A percentile compares a stretch with the other conserved stretches of the same genome.
These are phyloP conservation scores for Cistogaster globosa DNA, from an alignment of 2,888 invertebrate species.

Conservation along the genomic window DNA sequence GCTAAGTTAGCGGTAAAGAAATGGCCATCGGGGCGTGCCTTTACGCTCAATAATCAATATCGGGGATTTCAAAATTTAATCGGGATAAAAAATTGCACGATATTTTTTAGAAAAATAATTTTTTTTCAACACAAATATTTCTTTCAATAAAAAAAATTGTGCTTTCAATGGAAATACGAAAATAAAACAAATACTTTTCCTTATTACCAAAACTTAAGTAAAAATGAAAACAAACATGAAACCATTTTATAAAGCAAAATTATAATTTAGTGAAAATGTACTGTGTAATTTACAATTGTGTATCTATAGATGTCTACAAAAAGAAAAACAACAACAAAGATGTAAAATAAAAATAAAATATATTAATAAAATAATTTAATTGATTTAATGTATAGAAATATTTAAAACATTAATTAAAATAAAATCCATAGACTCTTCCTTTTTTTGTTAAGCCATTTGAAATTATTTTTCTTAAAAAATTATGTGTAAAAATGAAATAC, in stretches of 20 bases:
- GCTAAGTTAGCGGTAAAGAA: too few relatives aligned
- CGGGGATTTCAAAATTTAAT: too few relatives aligned
- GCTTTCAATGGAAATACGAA: too few relatives aligned
- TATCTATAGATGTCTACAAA: slow-evolving; percentile 57
- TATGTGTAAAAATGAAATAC: slow-evolving; percentile 11
- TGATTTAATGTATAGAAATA: slow-evolving; percentile 23
- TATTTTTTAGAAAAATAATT: too few relatives aligned
- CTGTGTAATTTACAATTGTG: slow-evolving; percentile 49
- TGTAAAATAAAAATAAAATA: slow-evolving; percentile 28
- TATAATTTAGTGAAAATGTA: slow-evolving; percentile 66
- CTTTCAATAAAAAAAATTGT: too few relatives aligned
- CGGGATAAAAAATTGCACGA: too few relatives aligned
- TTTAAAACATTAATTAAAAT: slow-evolving; percentile 34
- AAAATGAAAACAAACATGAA: neutral
- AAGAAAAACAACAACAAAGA: slow-evolving; percentile 32
- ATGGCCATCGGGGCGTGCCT: too few relatives aligned
- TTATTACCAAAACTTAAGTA: too few relatives aligned
- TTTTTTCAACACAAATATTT: too few relatives aligned
- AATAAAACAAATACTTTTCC: too few relatives aligned
- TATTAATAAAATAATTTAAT: slow-evolving; percentile 27
- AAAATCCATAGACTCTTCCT: slow-evolving; percentile 62
- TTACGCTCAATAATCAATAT: too few relatives aligned
- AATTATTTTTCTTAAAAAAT: slow-evolving; percentile 18
- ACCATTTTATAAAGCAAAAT: slow-evolving; percentile 1
- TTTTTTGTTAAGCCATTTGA: slow-evolving; percentile 18